Evolutionary conservation across 2,888 invertebrate genomes (phyloP), one percentile per base, ranked within the genome.

Genomic region (Panopea generosa): DNA sequence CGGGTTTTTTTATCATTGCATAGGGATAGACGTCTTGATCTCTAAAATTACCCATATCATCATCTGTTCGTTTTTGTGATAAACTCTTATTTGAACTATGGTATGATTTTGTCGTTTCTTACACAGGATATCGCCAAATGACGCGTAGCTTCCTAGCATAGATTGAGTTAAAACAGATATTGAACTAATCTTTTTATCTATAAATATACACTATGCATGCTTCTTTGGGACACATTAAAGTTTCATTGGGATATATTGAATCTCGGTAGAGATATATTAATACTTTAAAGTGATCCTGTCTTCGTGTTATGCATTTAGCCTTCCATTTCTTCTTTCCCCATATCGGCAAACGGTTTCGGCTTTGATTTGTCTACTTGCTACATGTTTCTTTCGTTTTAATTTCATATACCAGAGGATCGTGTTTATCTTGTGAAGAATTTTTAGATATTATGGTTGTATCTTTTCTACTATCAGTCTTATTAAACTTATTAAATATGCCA

Each of bases 91-190:
- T 53, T 11, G 18, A 11, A 50, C 16, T 27, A n/a, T 14, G 26
- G 24, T 29, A 26, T 6, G 9, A 2, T 11, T 27, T 9, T 6
- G 2, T 9, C n/a, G 16, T 43, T 38, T 52, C 38, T 38, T 20
- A 2, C 50, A 52, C 9, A 69, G 33, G 1, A 75, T 75, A 16
- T 59, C 20, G n/a, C 60, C 65, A 50, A 75, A 70, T 9, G 75
- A 75, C 7, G 75, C 75, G 55, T 69, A 65, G 38, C 75, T 75
- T 3, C 75, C 69, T n/a, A 70, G 18, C 2, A 70, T 50, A 1
- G 43, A 45, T 27, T 69, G 75, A 43, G 60, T 70, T 16, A 70
- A 16, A 20, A 70, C 52, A 16, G 67, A 61, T 18, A 55, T 24
- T n/a, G n/a, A n/a, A n/a, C n/a, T n/a, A n/a, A n/a, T n/a, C n/a